Conservation (phyloP, 2,113 vertebrate species). For the Tachycineta bicolor region DNA sequence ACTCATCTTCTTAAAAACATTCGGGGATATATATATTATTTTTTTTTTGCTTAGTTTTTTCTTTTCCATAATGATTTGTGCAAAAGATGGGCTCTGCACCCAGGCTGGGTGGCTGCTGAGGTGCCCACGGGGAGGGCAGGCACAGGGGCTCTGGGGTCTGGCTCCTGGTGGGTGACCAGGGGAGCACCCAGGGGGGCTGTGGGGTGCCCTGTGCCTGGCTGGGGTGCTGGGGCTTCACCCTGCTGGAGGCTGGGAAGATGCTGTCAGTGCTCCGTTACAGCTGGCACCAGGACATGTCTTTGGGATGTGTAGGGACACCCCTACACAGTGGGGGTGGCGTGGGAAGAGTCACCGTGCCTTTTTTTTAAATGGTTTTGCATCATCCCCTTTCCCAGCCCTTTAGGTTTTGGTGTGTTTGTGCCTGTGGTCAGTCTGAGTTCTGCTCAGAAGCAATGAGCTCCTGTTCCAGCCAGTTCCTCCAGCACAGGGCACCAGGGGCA, state of each 20-base stretch:
- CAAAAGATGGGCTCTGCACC: neutral
- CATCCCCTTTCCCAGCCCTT: fast-evolving
- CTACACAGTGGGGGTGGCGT: fast-evolving
- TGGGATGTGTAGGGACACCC: neutral
- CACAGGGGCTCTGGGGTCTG: neutral
- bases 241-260: neutral
- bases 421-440: neutral
- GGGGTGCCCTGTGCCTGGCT: neutral
- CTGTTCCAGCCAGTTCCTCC: neutral
- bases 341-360: neutral
- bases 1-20: conserved; percentile 13
- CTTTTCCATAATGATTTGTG: neutral
- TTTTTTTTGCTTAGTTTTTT: neutral
- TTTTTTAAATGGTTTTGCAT: neutral
- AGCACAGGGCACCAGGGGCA: neutral
- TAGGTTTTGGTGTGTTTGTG: neutral
- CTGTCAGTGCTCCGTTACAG: neutral
- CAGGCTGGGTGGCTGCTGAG: neutral
- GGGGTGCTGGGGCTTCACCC: neutral
- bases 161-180: neutral
- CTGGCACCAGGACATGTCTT: neutral
- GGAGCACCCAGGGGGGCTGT: neutral
- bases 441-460: neutral
- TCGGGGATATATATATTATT: neutral
- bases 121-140: fast-evolving